Base-by-base conservation (phyloP, 2,113 vertebrate genomes). In the Heterocephalus glaber region DNA sequence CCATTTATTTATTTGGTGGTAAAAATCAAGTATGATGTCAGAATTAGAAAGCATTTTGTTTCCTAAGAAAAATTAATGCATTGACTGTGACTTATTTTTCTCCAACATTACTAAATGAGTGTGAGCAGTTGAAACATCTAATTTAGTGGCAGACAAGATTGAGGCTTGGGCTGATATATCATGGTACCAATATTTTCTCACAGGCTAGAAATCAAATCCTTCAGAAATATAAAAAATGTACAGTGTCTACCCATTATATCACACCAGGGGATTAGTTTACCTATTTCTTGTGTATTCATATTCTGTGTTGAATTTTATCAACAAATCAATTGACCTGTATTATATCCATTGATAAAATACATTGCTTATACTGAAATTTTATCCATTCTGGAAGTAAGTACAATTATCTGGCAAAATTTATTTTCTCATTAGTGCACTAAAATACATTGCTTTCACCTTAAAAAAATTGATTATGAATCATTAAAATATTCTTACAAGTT, bases 141-240 rank as follows among this genome's bases (percentile, higher is more conserved):
- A 94, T 96, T 97, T 97, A 82, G 63, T n/a, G 7, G 16, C n/a
- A 17, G 91, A 95, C 54, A 95, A 86, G 82, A 97, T 86, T 47
- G 93, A 89, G 12, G 19, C 65, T 56, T 63, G 35, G 91, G 89
- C 6, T 95, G 54, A 81, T 97, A 58, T 90, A 89, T 12, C 95
- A 61, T 1, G 90, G 94, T 56, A 97, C 52, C 30, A 56, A 1
- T 96, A 90, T 96, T 97, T 95, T 14, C 5, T 94, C 95, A 96
- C 12, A 97, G 47, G 72, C 2, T 81, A 19, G 52, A 38, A 96
- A 90, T 5, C 63, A 0, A 56, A 94, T 0, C 20, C 66, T 91
- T 95, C 96, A 81, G 95, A 65, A 92, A 17, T n/a, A 4, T 54
- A 65, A 86, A 95, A 70, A 85, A 13, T 61, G 97, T 87, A 87